Percentiles rank a stretch among this genome's conserved stretches.
Evolutionary conservation across 2,113 vertebrate species (phyloP).

Genomic region (Ctenomys sociabilis): DNA sequence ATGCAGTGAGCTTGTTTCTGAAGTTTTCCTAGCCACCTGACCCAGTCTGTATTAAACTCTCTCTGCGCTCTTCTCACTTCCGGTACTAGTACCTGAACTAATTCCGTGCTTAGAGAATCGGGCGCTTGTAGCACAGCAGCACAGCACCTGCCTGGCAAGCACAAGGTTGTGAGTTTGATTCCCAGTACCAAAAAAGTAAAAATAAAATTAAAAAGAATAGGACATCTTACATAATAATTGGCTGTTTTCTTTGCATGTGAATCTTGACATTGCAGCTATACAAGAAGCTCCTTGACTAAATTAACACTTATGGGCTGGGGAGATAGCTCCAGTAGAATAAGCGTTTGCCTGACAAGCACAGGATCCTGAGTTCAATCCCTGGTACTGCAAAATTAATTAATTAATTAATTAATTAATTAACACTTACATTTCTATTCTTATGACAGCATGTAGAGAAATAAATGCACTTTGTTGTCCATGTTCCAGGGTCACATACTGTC

Average conservation of each 20-base stretch:
- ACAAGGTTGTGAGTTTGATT: too few species aligned
- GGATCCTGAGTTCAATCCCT: too few species aligned
- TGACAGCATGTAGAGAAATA: not conserved
- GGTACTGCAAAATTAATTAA: too few species aligned
- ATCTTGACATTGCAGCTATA: not conserved
- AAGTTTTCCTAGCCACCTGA: not conserved
- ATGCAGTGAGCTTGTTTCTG: not conserved
- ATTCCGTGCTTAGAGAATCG: not conserved
- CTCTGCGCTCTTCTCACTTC: not conserved
- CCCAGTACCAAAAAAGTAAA: too few species aligned
- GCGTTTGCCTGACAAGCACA: too few species aligned
- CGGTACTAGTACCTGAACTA: not conserved
- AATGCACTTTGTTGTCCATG: not conserved
- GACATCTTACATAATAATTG: not conserved
- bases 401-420: not conserved
- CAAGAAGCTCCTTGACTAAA: not conserved
- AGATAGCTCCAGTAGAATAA: too few species aligned
- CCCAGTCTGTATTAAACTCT: not conserved
- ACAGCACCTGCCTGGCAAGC: too few species aligned
- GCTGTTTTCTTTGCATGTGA: not conserved
- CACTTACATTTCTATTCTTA: not conserved
- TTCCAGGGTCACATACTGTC: not conserved
- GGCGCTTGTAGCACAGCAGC: not conserved
- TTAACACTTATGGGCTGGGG: not conserved
- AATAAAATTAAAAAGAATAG: not conserved